phyloP scores from a whole-genome alignment of 2,113 vertebrate species.

The Puntigrus tetrazona region DNA sequence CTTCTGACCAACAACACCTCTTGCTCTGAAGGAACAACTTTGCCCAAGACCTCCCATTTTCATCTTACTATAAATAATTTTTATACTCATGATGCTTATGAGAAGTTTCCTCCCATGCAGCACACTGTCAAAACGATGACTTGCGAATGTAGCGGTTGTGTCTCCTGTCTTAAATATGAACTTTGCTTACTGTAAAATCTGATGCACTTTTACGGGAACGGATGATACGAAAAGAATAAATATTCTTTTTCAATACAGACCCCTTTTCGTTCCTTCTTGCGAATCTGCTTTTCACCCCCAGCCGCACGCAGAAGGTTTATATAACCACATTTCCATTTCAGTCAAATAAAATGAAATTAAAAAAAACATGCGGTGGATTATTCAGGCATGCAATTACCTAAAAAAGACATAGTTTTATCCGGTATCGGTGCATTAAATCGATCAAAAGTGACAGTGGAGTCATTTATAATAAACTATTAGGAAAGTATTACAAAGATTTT shows the following conservation, averaged over 20 bases:
- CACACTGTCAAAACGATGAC: slow-evolving; percentile 77
- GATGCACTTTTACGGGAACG: slow-evolving; percentile 81
- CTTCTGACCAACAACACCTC: slow-evolving; percentile 75
- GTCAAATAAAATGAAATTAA: background rate
- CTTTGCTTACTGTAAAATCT: slow-evolving; percentile 81
- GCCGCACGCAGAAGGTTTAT: background rate
- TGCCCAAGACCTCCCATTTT: slow-evolving; percentile 72
- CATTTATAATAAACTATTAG: background rate
- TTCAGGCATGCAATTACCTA: too few relatives aligned
- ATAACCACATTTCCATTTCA: background rate
- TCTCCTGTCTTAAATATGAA: slow-evolving; percentile 82
- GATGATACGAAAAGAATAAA: slow-evolving; percentile 76
- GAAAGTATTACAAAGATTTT: too few relatives aligned
- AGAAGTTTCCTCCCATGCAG: slow-evolving; percentile 74
- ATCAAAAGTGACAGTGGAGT: background rate
- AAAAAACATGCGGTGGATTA: background rate
- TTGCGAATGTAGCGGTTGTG: slow-evolving; percentile 79
- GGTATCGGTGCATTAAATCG: background rate
- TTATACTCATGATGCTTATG: slow-evolving; percentile 79
- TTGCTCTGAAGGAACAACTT: slow-evolving; percentile 77
- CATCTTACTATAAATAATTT: slow-evolving; percentile 79
- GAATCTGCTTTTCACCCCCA: background rate
- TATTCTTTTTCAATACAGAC: slow-evolving; percentile 71
- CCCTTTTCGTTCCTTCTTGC: slow-evolving; percentile 42
- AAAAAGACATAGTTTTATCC: too few relatives aligned